Evolutionary conservation across 1,140 invertebrate species (phyloP).

Genomic region (Eriosoma lanigerum): DNA sequence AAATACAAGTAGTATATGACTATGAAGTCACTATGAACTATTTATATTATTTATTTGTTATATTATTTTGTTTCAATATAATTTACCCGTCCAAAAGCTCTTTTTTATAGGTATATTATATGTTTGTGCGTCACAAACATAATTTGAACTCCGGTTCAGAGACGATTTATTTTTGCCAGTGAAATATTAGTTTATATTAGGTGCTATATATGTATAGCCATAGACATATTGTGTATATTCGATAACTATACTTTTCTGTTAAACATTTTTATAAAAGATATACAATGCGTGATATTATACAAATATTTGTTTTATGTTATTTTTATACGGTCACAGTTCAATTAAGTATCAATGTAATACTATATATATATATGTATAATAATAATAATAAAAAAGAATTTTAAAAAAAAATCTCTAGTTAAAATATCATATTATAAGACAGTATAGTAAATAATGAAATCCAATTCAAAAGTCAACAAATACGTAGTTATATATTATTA

Average conservation of each 20-base stretch:
- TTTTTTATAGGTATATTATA: neutral
- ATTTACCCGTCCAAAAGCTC: no score
- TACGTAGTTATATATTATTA: no score
- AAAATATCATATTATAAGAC: neutral
- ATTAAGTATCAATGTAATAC: no score
- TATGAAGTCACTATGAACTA: no score
- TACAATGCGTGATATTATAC: no score
- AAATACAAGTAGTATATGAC: no score
- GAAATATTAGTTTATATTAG: neutral
- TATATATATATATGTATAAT: no score
- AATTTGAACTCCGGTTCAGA: neutral
- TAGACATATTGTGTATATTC: neutral
- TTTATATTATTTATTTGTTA: no score
- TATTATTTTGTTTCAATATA: no score
- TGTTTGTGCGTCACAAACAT: neutral
- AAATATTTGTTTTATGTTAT: conserved; percentile 14
- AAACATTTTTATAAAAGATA: neutral
- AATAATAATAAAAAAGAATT: no score
- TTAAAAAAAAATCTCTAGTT: neutral
- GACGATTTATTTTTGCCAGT: neutral
- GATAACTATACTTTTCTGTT: neutral
- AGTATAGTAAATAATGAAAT: no score
- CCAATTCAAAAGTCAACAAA: no score
- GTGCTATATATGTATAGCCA: neutral
- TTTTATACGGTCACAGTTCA: neutral